Evolutionary conservation across 2,113 vertebrate genomes (phyloP).

Genomic region (Uria aalge): DNA sequence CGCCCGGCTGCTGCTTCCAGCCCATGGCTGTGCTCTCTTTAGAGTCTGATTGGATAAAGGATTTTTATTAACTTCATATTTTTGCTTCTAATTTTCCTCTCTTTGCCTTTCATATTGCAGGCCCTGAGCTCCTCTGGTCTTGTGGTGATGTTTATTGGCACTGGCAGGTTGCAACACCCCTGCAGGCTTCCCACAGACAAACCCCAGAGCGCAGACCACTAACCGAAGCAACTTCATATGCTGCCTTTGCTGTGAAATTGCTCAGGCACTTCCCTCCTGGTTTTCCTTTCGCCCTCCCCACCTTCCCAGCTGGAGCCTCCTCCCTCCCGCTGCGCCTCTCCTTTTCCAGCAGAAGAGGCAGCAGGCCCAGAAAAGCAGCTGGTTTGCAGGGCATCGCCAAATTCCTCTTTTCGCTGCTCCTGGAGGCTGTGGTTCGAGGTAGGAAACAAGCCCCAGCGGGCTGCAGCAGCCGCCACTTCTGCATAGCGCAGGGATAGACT

Average conservation of each 20-base stretch:
- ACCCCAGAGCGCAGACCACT: slow-evolving; percentile 55
- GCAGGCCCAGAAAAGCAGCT: slow-evolving; percentile 17
- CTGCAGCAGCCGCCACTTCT: background rate
- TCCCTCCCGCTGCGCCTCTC: background rate
- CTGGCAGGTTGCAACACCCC: slow-evolving; percentile 67
- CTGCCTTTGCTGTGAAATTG: slow-evolving; percentile 56
- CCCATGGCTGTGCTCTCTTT: slow-evolving; percentile 36
- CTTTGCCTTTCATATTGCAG: slow-evolving; percentile 67
- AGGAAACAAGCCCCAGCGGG: background rate
- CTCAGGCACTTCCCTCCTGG: slow-evolving; percentile 39
- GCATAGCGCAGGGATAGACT: background rate
- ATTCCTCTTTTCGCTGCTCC: background rate
- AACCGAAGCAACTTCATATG: slow-evolving; percentile 22
- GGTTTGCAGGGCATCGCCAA: background rate
- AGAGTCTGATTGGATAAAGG: slow-evolving; percentile 73
- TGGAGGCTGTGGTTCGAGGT: background rate
- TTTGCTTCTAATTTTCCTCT: slow-evolving; percentile 70
- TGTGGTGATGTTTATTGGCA: slow-evolving; percentile 65
- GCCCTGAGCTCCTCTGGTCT: slow-evolving; percentile 39
- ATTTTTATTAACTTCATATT: slow-evolving; percentile 80
- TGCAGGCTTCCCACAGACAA: slow-evolving; percentile 67
- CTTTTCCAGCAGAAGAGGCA: slow-evolving; percentile 25
- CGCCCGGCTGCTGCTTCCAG: slow-evolving; percentile 22
- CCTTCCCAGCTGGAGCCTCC: slow-evolving; percentile 23
- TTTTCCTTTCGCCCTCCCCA: background rate